Percentiles rank a stretch among this genome's conserved stretches.
Conservation (phyloP, 1,140 invertebrate genomes). For the Drosophila santomea region DNA sequence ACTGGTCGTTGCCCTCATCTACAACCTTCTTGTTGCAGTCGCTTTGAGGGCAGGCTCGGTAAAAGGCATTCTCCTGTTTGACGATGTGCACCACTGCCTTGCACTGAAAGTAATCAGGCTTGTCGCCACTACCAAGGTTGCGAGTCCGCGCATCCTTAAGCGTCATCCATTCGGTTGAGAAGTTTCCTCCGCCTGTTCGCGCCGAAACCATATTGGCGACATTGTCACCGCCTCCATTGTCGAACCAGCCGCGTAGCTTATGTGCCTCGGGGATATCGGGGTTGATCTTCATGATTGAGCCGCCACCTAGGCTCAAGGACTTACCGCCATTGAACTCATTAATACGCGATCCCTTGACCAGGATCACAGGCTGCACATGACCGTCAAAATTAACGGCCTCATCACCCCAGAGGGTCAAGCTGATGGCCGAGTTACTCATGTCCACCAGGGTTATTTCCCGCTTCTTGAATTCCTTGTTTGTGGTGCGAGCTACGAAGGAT, state of each 20-base stretch:
- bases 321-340: slow-evolving; percentile 92
- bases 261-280: slow-evolving; percentile 96
- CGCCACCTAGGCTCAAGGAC: slow-evolving; percentile 81
- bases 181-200: slow-evolving; percentile 84
- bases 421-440: slow-evolving; percentile 91
- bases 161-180: slow-evolving; percentile 87
- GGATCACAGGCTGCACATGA: slow-evolving; percentile 91
- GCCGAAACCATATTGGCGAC: slow-evolving; percentile 88
- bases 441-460: slow-evolving; percentile 96
- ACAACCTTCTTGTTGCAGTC: slow-evolving; percentile 97
- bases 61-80: slow-evolving; percentile 89
- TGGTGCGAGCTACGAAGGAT: slow-evolving; percentile 89
- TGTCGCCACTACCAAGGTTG: slow-evolving; percentile 89
- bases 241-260: slow-evolving; percentile 95
- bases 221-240: slow-evolving; percentile 89
- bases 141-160: slow-evolving; percentile 90
- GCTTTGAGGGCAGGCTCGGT: slow-evolving; percentile 94
- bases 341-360: slow-evolving; percentile 91
- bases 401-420: slow-evolving; percentile 91
- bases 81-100: slow-evolving; percentile 90
- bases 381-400: slow-evolving; percentile 94
- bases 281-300: slow-evolving; percentile 90
- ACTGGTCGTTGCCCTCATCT: slow-evolving; percentile 93
- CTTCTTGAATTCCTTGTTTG: slow-evolving; percentile 94
- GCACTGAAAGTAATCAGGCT: slow-evolving; percentile 91